Evolutionary conservation across 2,113 vertebrate genomes (phyloP), one percentile per base, ranked within the genome.

Genomic region (Halcyon malimbica): DNA sequence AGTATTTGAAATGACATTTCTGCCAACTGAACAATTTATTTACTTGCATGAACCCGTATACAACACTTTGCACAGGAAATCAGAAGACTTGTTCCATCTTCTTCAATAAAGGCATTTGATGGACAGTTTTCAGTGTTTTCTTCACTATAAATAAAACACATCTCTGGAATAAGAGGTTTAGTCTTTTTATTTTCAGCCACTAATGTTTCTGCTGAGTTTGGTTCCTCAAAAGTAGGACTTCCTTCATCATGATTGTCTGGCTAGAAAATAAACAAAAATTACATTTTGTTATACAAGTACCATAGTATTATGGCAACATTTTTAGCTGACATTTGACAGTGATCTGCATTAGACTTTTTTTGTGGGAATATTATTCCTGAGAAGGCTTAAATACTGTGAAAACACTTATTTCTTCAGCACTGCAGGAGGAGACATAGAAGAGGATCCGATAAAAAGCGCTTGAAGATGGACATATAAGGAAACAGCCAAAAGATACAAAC

Each of bases 1-100:
- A 62, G 53, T 73, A 69, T 25, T 50, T 57, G 20, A 68, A 67
- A 90, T 51, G 16, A 37, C 24, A 75, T 76, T 84, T 82, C 68
- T 80, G 13, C 14, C 13, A 93, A 37, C 1, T 48, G 44, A 96
- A 90, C 37, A 86, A 84, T 63, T 89, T 94, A 99, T 98, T 95
- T 99, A 99, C 99, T 99, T 98, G 99, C 99, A 94, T 99, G 99
- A 97, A 99, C 99, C 90, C 95, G 99, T 84, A 99, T 71, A 39
- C 97, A 98, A 97, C 99, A 99, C 80, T 98, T 98, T 73, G 97
- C 97, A 97, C 99, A 99, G 88, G 97, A 98, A 87, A 99, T 98
- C 33, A 99, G 98, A 79, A 98, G 98, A 93, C 99, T 99, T 95
- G 98, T 99, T 96, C 99, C 99, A 92, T 99, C 99, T 81, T 99